These are phyloP conservation scores for Eupithecia exiguata DNA, from an alignment of 2,888 invertebrate genomes.

Conservation along the genomic window DNA sequence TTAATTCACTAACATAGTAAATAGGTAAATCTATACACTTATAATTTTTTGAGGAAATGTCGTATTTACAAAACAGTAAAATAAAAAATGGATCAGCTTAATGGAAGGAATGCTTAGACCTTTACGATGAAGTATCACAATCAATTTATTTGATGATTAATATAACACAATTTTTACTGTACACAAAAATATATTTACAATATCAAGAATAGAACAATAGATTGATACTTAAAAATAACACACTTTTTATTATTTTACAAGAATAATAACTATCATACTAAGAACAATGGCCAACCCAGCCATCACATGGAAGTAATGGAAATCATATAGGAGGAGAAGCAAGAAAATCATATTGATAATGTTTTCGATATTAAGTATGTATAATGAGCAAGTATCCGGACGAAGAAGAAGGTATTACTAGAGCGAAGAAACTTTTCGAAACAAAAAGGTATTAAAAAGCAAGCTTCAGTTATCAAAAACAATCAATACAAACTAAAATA, in stretches of 20 bases:
- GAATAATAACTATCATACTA: background rate
- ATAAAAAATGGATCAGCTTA: background rate
- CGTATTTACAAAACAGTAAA: background rate
- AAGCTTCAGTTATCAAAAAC: background rate
- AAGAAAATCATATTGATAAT: background rate
- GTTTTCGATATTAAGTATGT: background rate
- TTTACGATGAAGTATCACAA: constrained; percentile 37
- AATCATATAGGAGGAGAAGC: background rate
- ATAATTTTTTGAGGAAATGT: background rate
- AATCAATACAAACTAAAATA: background rate
- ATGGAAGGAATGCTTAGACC: constrained; percentile 52
- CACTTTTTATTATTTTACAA: background rate
- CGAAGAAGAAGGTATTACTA: no score
- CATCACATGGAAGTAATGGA: background rate
- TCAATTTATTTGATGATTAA: constrained; percentile 23
- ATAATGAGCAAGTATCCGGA: no score
- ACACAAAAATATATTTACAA: background rate
- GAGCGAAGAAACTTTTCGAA: background rate
- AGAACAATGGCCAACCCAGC: background rate
- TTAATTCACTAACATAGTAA: background rate
- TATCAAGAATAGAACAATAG: background rate
- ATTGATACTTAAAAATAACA: background rate
- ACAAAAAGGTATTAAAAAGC: no score
- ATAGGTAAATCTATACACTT: background rate
- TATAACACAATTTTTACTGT: background rate